Evolutionary conservation across 2,797 vertebrate species (phyloP).

Genomic region (Odontamblyopus rebecca): DNA sequence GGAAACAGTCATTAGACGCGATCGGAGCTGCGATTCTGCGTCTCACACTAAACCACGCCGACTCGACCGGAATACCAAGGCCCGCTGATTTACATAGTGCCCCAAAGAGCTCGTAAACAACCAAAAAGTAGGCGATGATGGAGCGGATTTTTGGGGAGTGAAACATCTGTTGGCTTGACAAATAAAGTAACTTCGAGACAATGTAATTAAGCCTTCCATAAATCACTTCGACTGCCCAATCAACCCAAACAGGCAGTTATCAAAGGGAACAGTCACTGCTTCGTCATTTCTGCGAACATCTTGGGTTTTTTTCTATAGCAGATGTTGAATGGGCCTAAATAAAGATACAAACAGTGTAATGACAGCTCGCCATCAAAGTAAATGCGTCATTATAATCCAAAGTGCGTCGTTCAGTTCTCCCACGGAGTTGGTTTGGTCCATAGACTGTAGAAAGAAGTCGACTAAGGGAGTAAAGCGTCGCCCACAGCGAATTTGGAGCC

Average conservation of each 20-base stretch:
- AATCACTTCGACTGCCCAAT: constrained; percentile 36
- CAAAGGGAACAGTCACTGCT: constrained; percentile 30
- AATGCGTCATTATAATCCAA: constrained; percentile 67
- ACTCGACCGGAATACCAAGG: constrained; percentile 48
- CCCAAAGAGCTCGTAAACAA: constrained; percentile 43
- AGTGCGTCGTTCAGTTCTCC: constrained; percentile 61
- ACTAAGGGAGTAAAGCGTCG: no score
- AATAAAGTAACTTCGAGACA: constrained; percentile 30
- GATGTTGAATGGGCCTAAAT: constrained; percentile 52
- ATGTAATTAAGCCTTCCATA: constrained; percentile 48
- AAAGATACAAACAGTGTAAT: constrained; percentile 58
- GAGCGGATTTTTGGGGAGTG: constrained; percentile 23
- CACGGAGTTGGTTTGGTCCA: constrained; percentile 20
- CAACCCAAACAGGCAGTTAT: constrained; percentile 23
- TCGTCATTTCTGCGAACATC: constrained; percentile 14
- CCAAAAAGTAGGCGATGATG: constrained; percentile 33
- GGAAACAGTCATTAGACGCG: constrained; percentile 42
- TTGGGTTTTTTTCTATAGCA: constrained; percentile 25
- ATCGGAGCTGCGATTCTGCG: constrained; percentile 24
- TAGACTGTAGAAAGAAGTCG: no score
- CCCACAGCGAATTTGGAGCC: no score
- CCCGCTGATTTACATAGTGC: constrained; percentile 44
- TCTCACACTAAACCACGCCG: constrained; percentile 35
- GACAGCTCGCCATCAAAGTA: constrained; percentile 72
- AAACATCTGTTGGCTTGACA: constrained; percentile 38